Base-by-base conservation (phyloP, 2,888 invertebrate species). In the Pachydiplax longipennis region DNA sequence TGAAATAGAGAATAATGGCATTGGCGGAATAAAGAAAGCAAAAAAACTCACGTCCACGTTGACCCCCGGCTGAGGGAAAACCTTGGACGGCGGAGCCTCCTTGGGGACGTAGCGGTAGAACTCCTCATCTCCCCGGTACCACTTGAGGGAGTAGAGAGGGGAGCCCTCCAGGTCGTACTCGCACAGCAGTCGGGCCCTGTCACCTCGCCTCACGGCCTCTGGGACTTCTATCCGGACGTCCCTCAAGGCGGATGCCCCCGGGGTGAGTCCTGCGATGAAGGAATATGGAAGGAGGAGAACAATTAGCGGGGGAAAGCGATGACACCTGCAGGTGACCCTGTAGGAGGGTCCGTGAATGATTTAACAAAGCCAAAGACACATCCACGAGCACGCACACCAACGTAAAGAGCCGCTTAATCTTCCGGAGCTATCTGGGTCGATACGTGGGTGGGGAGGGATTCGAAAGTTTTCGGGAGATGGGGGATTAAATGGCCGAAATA, bases 41-140 rank as follows among this genome's bases (percentile, higher is more conserved):
- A 10, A 65, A 65, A 40, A 12, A 96, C 96, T 96, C 93, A 97
- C 97, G 93, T 97, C 97, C 40, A 97, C 96, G 90, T 95, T 95
- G 37, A 97, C 95, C 83, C 96, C 96, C 0, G 96, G 95, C 91
- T 96, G 94, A 0, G 96, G 95, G 92, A 97, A 97, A 48, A 96
- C 96, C 94, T 96, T 95, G 8, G 96, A 96, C 0, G 96, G 96
- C 0, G 97, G 97, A 93, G 95, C 95, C 92, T 97, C 96, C 91
- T 96, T 95, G 6, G 97, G 97, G 91, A 96, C 96, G 93, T 95
- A 97, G 93, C 97, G 95, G 94, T 97, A 97, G 95, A 97, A 97
- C 94, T 97, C 97, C 12, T 95, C 95, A 92, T 96, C 95, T 4
- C 96, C 96, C 91, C 96, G 95, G 94, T 97, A 97, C 97, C 97